Evolutionary conservation across 2,797 vertebrate genomes (phyloP).

Genomic region (Smutsia gigantea): DNA sequence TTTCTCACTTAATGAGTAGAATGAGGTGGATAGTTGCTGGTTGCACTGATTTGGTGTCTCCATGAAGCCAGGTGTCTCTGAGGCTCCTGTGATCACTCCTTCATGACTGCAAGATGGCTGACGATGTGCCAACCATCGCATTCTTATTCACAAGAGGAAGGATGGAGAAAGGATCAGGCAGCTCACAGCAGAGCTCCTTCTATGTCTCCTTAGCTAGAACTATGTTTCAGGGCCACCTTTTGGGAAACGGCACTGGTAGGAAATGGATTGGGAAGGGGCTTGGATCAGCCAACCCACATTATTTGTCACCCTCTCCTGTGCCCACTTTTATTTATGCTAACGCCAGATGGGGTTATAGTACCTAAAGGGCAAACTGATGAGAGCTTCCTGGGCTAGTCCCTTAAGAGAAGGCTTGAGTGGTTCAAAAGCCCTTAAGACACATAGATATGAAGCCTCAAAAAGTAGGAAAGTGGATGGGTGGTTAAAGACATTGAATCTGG

Average conservation of each 20-base stretch:
- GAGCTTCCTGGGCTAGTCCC: background rate
- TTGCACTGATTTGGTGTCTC: background rate
- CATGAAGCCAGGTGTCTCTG: background rate
- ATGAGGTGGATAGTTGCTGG: background rate
- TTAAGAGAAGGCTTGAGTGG: background rate
- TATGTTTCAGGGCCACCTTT: background rate
- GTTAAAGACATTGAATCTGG: background rate
- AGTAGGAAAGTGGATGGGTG: background rate
- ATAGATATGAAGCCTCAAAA: background rate
- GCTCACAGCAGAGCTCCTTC: background rate
- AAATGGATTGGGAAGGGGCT: background rate
- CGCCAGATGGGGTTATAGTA: background rate
- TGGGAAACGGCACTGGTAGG: background rate
- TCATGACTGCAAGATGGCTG: background rate
- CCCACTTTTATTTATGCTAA: background rate
- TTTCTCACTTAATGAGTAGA: background rate
- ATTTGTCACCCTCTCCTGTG: background rate
- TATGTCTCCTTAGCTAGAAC: background rate
- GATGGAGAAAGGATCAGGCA: background rate
- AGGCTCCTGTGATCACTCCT: background rate
- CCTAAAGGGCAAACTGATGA: background rate
- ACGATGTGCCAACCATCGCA: background rate
- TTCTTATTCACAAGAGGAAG: conserved; percentile 3
- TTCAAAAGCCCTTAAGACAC: background rate
- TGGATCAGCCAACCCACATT: background rate